Evolutionary conservation across 2,797 vertebrate species (phyloP), one percentile per base, ranked within the genome.

Genomic region (Calcarius lapponicus): DNA sequence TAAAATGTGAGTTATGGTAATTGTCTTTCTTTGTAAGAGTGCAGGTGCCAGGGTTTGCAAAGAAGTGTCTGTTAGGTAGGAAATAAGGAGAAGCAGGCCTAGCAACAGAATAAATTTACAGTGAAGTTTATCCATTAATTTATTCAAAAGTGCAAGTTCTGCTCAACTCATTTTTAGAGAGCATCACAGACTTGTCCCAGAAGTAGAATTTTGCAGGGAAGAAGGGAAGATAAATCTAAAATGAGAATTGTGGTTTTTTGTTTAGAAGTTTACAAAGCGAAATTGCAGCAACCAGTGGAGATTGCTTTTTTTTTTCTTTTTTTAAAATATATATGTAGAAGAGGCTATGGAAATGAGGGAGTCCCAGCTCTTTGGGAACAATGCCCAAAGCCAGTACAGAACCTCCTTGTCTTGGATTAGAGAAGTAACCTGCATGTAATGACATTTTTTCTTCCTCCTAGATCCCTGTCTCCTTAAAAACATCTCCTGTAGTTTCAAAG

Each of bases 1-100:
- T 73, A 34, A 64, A 19, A 22, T 45, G 19, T 70, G 36, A 78
- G 19, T 88, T 3, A 0, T 11, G 71, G 56, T 11, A 51, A 0
- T 62, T 78, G 15, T 60, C 5, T 64, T 89, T 31, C 32, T 78
- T 62, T 65, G 42, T 31, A 74, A 65, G 17, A 45, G 8, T 34
- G 32, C 16, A 84, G 36, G 18, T 1, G 0, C 21, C 29, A 32
- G 32, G 34, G 38, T 67, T 76, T 69, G 38, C 0, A 0, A 21
- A 65, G 42, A 86, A 45, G 5, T 51, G 22, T 70, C 84, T 67
- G 21, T 19, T 53, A 84, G 21, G 6, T 29, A 9, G 57, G n/a
- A 81, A 42, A 34, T 53, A 40, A n/a, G 47, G 56, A 40, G 60
- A 81, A 64, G 22, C 25, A 32, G 42, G 12, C n/a, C 24, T 69